These are phyloP conservation scores for Melanostigma gelatinosum DNA, from an alignment of 2,113 vertebrate species.

Conservation along the genomic window DNA sequence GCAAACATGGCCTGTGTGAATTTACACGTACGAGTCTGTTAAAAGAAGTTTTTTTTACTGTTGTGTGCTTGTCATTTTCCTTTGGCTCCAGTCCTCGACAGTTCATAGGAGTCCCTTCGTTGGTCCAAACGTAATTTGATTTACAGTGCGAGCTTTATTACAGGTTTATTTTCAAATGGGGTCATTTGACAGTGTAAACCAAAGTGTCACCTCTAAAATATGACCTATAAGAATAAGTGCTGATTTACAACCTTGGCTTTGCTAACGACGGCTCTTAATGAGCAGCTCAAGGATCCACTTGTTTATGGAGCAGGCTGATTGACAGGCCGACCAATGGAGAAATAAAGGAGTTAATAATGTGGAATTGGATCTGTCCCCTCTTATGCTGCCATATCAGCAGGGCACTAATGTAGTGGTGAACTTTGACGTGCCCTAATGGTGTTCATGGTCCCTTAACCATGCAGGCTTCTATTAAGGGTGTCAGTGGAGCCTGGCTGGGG, in stretches of 20 bases:
- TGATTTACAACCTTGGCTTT: conserved; percentile 68
- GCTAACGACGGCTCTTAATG: conserved; percentile 75
- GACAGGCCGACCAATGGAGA: conserved; percentile 71
- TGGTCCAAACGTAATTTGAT: conserved; percentile 52
- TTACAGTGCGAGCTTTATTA: conserved; percentile 32
- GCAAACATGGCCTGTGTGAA: conserved; percentile 38
- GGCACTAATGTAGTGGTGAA: conserved; percentile 68
- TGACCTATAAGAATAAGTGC: conserved; percentile 86
- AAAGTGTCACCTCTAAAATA: conserved; percentile 82
- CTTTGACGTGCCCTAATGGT: conserved; percentile 84
- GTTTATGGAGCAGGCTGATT: conserved; percentile 73
- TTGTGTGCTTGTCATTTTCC: conserved; percentile 28
- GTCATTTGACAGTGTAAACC: conserved; percentile 67
- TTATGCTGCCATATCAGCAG: conserved; percentile 59
- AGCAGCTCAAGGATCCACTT: conserved; percentile 73
- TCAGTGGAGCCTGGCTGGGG: conserved; percentile 77
- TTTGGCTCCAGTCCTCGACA: conserved; percentile 38
- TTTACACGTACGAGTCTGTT: conserved; percentile 38
- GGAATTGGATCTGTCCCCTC: conserved; percentile 77
- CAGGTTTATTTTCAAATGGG: conserved; percentile 55
- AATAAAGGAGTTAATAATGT: conserved; percentile 61
- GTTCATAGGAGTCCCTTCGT: conserved; percentile 40
- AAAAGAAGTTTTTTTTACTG: conserved; percentile 10
- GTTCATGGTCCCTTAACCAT: conserved; percentile 78
- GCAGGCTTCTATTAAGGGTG: conserved; percentile 77